phyloP scores from a whole-genome alignment of 2,113 vertebrate species.

The Acanthisitta chloris region DNA sequence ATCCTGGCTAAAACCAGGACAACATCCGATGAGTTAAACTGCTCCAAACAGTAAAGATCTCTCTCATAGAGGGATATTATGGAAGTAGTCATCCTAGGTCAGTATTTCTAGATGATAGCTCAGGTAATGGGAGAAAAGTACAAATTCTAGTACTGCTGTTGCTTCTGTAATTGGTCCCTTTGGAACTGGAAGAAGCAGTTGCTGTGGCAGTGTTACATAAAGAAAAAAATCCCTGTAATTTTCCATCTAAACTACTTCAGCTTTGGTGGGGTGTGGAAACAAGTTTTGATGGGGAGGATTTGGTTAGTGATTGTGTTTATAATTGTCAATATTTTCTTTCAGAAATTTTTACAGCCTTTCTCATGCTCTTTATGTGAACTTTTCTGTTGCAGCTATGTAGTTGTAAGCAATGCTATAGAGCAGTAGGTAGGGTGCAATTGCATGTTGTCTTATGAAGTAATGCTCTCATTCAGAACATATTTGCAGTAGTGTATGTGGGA shows the following conservation, averaged over 20 bases:
- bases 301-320: not conserved
- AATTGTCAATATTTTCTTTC: not conserved
- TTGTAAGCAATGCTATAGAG: not conserved
- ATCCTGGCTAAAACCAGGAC: no score
- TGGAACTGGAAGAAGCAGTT: not conserved
- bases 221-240: not conserved
- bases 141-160: not conserved
- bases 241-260: not conserved
- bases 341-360: not conserved
- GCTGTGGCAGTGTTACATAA: not conserved
- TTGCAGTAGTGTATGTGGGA: not conserved
- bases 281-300: not conserved
- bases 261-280: accelerated
- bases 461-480: not conserved
- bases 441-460: not conserved
- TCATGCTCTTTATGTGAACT: not conserved
- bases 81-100: not conserved
- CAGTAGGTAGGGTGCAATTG: not conserved
- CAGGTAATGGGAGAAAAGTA: not conserved
- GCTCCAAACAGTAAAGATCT: not conserved
- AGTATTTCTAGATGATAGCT: not conserved
- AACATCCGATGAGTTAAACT: not conserved
- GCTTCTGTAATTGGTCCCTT: slow-evolving; percentile 10
- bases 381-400: not conserved
- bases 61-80: not conserved